phyloP scores from a whole-genome alignment of 2,797 vertebrate species.

The Dromococcyx pavoninus region DNA sequence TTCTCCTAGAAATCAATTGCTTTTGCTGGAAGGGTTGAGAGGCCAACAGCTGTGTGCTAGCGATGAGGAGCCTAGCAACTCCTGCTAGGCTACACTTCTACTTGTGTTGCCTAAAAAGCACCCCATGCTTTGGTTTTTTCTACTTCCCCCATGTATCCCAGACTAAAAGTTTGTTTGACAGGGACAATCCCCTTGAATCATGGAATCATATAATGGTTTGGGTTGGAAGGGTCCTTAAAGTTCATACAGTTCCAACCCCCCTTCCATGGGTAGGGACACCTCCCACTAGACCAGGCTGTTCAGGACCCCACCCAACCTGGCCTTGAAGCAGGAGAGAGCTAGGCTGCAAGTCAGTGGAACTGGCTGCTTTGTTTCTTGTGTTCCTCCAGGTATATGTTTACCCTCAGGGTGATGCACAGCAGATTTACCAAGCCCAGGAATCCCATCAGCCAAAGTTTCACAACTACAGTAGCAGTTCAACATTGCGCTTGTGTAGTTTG shows the following conservation, averaged over 20 bases:
- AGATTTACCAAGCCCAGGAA: neutral
- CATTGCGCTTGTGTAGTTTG: neutral
- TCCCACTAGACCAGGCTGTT: too few species aligned
- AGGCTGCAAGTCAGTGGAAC: neutral
- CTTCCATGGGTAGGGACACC: too few species aligned
- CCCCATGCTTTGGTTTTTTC: neutral
- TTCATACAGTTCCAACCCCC: too few species aligned
- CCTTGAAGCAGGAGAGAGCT: neutral
- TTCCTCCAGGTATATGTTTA: neutral
- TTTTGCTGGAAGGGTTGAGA: conserved; percentile 23
- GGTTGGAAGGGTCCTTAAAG: too few species aligned
- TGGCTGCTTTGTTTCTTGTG: neutral
- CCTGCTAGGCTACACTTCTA: neutral
- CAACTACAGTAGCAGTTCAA: fast-evolving
- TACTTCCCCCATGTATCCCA: neutral
- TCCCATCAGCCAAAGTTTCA: fast-evolving
- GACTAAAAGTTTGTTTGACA: neutral
- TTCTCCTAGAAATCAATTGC: conserved; percentile 71
- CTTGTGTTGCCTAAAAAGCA: neutral
- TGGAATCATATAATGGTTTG: too few species aligned
- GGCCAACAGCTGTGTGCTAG: neutral
- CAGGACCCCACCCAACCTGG: too few species aligned
- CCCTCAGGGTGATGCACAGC: neutral
- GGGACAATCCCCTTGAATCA: neutral
- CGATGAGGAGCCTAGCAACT: neutral